Percentiles rank a stretch among this genome's conserved stretches.
These are phyloP conservation scores for Dichetophora obliterata DNA, from an alignment of 2,888 invertebrate species.

Conservation along the genomic window DNA sequence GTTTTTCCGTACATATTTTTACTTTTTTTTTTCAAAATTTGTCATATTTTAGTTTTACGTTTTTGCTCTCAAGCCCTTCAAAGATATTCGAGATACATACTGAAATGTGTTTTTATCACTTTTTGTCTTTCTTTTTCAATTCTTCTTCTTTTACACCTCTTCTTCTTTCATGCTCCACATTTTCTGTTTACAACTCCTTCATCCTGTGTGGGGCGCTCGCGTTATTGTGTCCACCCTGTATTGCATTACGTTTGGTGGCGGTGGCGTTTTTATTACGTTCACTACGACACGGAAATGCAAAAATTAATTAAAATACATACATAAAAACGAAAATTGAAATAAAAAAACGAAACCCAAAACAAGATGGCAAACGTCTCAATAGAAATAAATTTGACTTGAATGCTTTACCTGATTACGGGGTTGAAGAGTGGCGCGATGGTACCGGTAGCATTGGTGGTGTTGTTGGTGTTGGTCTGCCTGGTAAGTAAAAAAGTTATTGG, in stretches of 20 bases:
- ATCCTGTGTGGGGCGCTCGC: conserved; percentile 37
- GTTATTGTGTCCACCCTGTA: not conserved
- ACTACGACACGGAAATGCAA: conserved; percentile 39
- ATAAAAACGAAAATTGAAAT: conserved; percentile 43
- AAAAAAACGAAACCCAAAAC: conserved; percentile 49
- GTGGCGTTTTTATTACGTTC: conserved; percentile 1
- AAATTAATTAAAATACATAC: conserved; percentile 39
- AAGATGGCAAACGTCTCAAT: conserved; percentile 69
- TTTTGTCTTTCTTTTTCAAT: conserved; percentile 45
- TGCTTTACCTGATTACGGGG: conserved; percentile 77
- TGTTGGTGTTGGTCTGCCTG: conserved; percentile 31
- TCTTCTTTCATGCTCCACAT: conserved; percentile 56
- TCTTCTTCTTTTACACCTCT: conserved; percentile 46
- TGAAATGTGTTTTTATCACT: conserved; percentile 46
- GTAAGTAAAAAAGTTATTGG: conserved; percentile 21
- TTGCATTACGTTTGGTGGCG: conserved; percentile 5
- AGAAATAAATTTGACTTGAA: conserved; percentile 73
- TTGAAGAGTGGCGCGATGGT: conserved; percentile 81
- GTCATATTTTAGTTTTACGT: conserved; percentile 37
- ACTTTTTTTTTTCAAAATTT: conserved; percentile 16
- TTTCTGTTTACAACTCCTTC: conserved; percentile 46
- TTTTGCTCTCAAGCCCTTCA: conserved; percentile 39
- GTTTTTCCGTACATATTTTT: conserved; percentile 33
- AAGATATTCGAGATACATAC: conserved; percentile 6
- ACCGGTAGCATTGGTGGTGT: conserved; percentile 56